Base-by-base conservation (phyloP, 2,888 invertebrate genomes). In the Ceratothoa steindachneri region DNA sequence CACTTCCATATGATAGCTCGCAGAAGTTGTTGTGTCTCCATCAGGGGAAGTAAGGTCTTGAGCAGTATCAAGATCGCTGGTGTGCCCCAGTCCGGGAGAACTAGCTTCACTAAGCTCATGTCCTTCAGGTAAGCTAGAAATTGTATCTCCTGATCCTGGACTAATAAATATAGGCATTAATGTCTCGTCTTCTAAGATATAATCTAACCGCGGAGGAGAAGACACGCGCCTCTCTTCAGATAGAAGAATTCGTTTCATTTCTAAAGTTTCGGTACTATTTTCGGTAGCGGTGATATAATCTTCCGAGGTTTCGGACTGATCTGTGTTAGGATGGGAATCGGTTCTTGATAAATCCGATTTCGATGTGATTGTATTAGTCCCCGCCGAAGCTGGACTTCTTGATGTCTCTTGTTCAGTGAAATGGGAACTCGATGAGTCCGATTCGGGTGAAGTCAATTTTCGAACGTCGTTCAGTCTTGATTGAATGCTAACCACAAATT, bases 241-340 rank as follows among this genome's bases (percentile, higher is more conserved):
- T 31, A 41, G 66, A 52, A 71, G 68, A 9, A 68, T 66, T 7
- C 74, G 55, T 19, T 71, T 73, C 15, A 30, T 55, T 0, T 76
- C 76, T 19, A 31, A 41, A 29, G 51, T 64, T n/a, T 64, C 30
- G 41, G 83, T 82, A 84, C 86, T 84, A 87, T 84, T 87, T 88
- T 82, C 89, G 88, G 90, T 93, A 83, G 93, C 93, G 81, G 93
- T 93, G 80, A 92, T 90, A 84, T 93, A 93, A 85, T 93, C 93
- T 84, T 93, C 93, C 76, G 93, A 93, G 82, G 93, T 93, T 86
- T 93, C 93, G n/a, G 93, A 93, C 69, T 92, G 87, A 83, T 93
- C 93, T 30, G 82, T 82, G 72, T 65, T 64, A 71, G 89, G 87
- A 84, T 89, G 89, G 9, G 90, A 90, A 84, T 92, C 91, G 3